Evolutionary conservation across 2,888 invertebrate species (phyloP).

Genomic region (Dascillus cervinus): DNA sequence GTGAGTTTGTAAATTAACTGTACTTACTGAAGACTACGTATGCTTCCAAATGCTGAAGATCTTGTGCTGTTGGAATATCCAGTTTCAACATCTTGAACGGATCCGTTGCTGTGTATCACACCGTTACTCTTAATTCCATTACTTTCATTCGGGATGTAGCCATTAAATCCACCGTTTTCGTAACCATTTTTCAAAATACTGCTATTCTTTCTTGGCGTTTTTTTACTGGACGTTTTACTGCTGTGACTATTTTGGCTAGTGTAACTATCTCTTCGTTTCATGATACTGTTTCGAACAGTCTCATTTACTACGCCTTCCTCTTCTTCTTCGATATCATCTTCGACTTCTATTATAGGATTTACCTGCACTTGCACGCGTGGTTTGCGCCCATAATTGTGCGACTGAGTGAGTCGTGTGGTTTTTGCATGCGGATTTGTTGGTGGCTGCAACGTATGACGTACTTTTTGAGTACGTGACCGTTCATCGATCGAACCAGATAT

Average conservation of each 20-base stretch:
- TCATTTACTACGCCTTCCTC: too few relatives aligned
- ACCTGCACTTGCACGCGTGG: conserved; percentile 11
- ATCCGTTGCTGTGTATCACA: neutral
- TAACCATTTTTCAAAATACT: too few relatives aligned
- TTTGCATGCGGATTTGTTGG: conserved; percentile 8
- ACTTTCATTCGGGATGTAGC: too few relatives aligned
- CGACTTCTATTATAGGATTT: conserved; percentile 13
- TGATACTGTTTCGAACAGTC: neutral
- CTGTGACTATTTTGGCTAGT: conserved; percentile 1
- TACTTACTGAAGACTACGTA: conserved; percentile 31
- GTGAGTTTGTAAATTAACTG: neutral
- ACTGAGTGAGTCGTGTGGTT: conserved; percentile 21
- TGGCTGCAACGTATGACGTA: conserved; percentile 14
- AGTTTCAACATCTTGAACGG: conserved; percentile 4
- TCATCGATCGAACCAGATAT: conserved; percentile 7
- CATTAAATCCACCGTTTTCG: conserved; percentile 7
- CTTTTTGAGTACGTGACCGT: conserved; percentile 8
- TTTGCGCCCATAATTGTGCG: conserved; percentile 18
- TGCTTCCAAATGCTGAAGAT: conserved; percentile 21
- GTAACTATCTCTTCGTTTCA: too few relatives aligned
- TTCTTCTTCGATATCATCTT: too few relatives aligned
- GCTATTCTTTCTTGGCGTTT: neutral
- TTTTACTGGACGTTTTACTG: neutral
- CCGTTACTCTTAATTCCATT: too few relatives aligned
- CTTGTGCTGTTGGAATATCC: conserved; percentile 9